Evolutionary conservation across 2,113 vertebrate species (phyloP).

Genomic region (Galeopterus variegatus): DNA sequence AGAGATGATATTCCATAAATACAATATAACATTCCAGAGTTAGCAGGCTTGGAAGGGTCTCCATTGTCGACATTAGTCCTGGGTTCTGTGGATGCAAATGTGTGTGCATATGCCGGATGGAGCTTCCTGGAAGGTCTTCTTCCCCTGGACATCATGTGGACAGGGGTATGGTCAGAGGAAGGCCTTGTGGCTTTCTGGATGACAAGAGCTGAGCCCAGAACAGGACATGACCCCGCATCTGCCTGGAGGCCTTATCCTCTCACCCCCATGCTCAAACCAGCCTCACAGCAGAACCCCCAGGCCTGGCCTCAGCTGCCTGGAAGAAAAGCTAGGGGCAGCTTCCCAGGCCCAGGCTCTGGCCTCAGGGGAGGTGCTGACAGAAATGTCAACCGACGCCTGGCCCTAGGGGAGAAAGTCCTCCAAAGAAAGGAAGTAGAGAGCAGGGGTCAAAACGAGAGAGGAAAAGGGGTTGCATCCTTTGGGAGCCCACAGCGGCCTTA

Average conservation of each 20-base stretch:
- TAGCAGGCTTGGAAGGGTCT: not conserved
- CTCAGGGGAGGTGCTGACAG: not conserved
- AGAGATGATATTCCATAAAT: not conserved
- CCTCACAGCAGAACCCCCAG: not conserved
- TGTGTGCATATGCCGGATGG: not conserved
- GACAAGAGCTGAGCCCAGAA: not conserved
- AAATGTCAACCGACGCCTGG: not conserved
- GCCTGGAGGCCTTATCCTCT: not conserved
- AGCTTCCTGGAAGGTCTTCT: not conserved
- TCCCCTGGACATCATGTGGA: not conserved
- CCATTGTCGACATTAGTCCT: not conserved
- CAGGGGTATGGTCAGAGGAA: not conserved
- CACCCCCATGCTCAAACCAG: not conserved
- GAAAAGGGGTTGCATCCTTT: not conserved
- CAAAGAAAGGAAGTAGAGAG: slow-evolving; percentile 5
- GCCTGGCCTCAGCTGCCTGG: not conserved
- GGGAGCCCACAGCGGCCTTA: not conserved
- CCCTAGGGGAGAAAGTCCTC: not conserved
- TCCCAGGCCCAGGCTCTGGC: not conserved
- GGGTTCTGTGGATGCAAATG: not conserved
- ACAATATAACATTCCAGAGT: not conserved
- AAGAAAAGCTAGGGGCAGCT: not conserved
- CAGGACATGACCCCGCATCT: not conserved
- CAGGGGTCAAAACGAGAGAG: not conserved
- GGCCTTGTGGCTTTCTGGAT: not conserved